phyloP scores from a whole-genome alignment of 2,888 invertebrate species.

The Phragmatobia fuliginosa region DNA sequence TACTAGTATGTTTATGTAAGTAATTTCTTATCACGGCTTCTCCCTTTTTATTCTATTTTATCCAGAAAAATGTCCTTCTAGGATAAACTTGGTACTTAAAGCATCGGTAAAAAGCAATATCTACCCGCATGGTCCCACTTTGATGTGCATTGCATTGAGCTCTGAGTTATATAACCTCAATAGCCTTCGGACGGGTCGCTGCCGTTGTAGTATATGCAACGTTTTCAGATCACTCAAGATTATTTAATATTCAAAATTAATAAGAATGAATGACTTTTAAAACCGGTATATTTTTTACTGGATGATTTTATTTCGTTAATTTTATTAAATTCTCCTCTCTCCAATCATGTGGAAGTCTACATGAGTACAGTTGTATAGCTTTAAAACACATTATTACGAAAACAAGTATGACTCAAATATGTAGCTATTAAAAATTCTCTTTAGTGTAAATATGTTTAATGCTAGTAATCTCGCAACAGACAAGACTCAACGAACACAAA shows the following conservation, averaged over 20 bases:
- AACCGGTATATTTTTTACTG: not conserved
- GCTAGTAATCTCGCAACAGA: not conserved
- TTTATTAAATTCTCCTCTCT: not conserved
- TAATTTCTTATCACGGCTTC: not conserved
- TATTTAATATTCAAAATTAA: not conserved
- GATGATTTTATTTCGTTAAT: not conserved
- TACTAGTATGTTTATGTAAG: too few species aligned
- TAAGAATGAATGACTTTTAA: too few species aligned
- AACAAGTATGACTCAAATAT: not conserved
- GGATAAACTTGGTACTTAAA: not conserved
- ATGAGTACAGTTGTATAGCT: too few species aligned
- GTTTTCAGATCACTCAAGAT: conserved; percentile 55
- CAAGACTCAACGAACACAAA: not conserved
- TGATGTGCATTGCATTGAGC: conserved; percentile 34
- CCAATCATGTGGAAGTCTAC: not conserved
- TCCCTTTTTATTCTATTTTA: too few species aligned
- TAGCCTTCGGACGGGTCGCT: conserved; percentile 76
- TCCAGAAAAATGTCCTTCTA: not conserved
- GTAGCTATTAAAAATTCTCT: not conserved
- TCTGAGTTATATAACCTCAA: conserved; percentile 62
- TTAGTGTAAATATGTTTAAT: not conserved
- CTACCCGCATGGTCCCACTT: conserved; percentile 25
- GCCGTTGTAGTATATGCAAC: conserved; percentile 62
- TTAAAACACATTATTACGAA: not conserved
- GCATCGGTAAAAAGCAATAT: conserved; percentile 1